These are phyloP conservation scores for Sarcophaga variegata DNA, from an alignment of 2,888 invertebrate species.

Conservation along the genomic window DNA sequence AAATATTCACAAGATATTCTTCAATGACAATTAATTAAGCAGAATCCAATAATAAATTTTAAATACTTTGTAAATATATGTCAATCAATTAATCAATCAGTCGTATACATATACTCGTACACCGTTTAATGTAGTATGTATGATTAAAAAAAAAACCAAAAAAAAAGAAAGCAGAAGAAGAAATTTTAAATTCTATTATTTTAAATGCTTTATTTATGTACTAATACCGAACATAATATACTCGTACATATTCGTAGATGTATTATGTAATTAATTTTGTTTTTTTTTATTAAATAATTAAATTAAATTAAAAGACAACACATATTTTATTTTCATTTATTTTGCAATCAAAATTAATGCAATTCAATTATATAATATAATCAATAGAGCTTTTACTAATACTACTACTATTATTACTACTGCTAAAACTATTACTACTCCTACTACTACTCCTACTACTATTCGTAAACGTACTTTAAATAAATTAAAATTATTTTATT, in stretches of 20 bases:
- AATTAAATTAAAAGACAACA: not conserved
- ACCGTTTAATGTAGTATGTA: not conserved
- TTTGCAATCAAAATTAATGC: too few species aligned
- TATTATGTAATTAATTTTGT: slow-evolving; percentile 40
- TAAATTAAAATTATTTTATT: slow-evolving; percentile 41
- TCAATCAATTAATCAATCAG: not conserved
- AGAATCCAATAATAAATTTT: not conserved
- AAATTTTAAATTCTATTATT: too few species aligned
- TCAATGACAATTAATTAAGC: not conserved
- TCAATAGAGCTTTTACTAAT: too few species aligned
- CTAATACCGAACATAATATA: not conserved
- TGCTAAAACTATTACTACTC: too few species aligned
- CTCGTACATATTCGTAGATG: slow-evolving; percentile 40
- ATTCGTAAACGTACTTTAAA: not conserved
- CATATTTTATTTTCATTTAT: too few species aligned
- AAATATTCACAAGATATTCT: slow-evolving; percentile 31
- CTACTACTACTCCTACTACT: slow-evolving; percentile 24
- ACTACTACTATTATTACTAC: too few species aligned
- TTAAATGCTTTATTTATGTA: slow-evolving; percentile 48
- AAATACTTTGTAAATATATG: not conserved
- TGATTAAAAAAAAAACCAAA: not conserved
- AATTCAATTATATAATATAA: too few species aligned
- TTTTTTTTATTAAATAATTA: slow-evolving; percentile 23
- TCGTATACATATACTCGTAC: not conserved
- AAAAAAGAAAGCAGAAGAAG: too few species aligned